Base-by-base conservation (phyloP, 2,797 vertebrate species). In the Oreortyx pictus region DNA sequence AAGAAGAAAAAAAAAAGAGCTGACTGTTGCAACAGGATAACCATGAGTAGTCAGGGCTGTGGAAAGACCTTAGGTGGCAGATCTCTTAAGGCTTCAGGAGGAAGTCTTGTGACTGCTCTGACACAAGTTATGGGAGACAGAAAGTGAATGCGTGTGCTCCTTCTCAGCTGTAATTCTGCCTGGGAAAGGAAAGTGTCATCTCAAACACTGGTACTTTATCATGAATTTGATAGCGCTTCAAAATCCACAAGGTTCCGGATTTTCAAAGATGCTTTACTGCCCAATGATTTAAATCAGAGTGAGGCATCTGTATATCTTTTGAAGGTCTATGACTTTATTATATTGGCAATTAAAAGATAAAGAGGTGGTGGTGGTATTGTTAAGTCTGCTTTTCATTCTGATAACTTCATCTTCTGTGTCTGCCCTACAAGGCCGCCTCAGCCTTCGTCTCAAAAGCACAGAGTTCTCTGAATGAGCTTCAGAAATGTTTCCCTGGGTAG, bases 381-480 rank as follows among this genome's bases (percentile, higher is more conserved):
- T 57, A 82, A 86, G 80, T 23, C 65, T 74, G 85, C 61, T 67
- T 84, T 66, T 80, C 2, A 0, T 39, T 31, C 41, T 71, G 93
- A 92, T 94, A 96, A 82, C 92, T 78, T 91, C 92, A 84, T 86
- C 74, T 91, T 44, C 57, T 64, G 3, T 60, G 88, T 57, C 95
- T 20, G 12, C 83, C 75, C 75, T 81, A 8, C 80, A 73, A 91
- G 91, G 57, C 86, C 54, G 91, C 52, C 68, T 68, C 41, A 59
- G 62, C 84, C 91, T 75, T 95, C 95, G 93, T 96, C 96, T 93
- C 57, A 4, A 47, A 82, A 88, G 81, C 81, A 72, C 77, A 47
- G 49, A 74, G 89, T 79, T 61, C 85, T 89, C 64, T 92, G 78
- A 90, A 71, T 92, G 86, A 84, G 62, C 80, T 89, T 91, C 85